Evolutionary conservation across 2,797 vertebrate species (phyloP), one percentile per base, ranked within the genome.

Genomic region (Gobio occitaniae): DNA sequence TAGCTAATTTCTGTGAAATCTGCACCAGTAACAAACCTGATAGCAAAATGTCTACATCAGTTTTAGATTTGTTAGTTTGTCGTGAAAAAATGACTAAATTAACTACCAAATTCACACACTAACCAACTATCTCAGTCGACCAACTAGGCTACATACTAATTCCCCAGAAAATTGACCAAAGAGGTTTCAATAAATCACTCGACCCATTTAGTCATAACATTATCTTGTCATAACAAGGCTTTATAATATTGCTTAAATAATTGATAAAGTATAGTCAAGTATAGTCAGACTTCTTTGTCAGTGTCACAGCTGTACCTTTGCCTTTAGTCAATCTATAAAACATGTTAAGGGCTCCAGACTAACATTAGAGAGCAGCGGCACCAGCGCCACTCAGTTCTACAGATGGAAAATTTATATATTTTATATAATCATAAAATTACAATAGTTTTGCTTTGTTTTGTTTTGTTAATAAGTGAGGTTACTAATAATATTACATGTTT

Each of bases 191-290:
- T 69, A 68, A 68, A 70, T 61, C 68, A 56, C 52, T 77, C 6
- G 25, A 61, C 13, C 21, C 12, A 0, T 25, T 59, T 38, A 59
- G 48, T 44, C 66, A 1, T 63, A 82, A 63, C 41, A 41, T 82
- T 54, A 48, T 72, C 41, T 50, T 61, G 44, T 63, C 19, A n/a
- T 63, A 74, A 82, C 13, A 44, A 47, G 5, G 41, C 80, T 63
- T 72, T 74, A 63, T 83, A n/a, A 38, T 50, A 25, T 38, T 38
- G 32, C 44, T n/a, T 83, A 25, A 75, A 75, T 75, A 65, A 50
- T 75, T 74, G 3, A 82, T 82, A 6, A 50, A 6, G 48, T 80
- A 65, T 65, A 63, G 25, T 63, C n/a, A 63, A 13, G 10, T 68
- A 68, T 47, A 54, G 7, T 50, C 29, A 74, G 15, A 36, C 44